Percentiles rank a stretch among this genome's conserved stretches.
Evolutionary conservation across 2,113 vertebrate species (phyloP).

Genomic region (Eolophus roseicapilla): DNA sequence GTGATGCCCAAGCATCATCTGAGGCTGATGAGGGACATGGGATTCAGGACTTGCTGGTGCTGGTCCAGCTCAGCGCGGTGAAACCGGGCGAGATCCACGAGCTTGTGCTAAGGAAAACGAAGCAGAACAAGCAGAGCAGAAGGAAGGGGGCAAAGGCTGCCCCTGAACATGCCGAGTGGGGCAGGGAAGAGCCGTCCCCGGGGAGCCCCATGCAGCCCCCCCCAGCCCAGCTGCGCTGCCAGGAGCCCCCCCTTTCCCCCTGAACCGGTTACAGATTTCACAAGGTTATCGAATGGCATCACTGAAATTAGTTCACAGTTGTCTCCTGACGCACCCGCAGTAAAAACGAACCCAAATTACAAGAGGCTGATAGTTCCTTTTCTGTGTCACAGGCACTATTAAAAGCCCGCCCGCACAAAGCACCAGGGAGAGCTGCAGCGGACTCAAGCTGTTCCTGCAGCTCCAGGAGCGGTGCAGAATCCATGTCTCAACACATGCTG

Average conservation of each 20-base stretch:
- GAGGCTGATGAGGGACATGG: rapidly evolving
- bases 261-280: constrained; percentile 21
- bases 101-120: background rate
- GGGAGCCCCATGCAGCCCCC: background rate
- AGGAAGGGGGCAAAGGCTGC: background rate
- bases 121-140: background rate
- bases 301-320: constrained; percentile 68
- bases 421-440: constrained; percentile 52
- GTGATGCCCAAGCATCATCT: rapidly evolving
- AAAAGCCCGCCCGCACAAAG: constrained; percentile 64
- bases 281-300: constrained; percentile 69
- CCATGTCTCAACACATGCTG: background rate
- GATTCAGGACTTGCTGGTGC: background rate
- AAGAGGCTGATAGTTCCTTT: constrained; percentile 61
- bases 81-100: background rate
- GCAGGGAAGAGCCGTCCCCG: background rate
- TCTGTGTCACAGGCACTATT: constrained; percentile 71
- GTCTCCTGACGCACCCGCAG: constrained; percentile 65
- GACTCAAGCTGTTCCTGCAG: constrained; percentile 60
- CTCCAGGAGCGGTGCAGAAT: background rate
- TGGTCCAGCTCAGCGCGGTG: rapidly evolving
- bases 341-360: constrained; percentile 66
- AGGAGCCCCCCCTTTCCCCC: background rate
- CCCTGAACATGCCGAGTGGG: background rate
- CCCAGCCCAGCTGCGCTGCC: background rate